phyloP scores from a whole-genome alignment of 1,140 invertebrate genomes.

The Drosophila quadrilineata region DNA sequence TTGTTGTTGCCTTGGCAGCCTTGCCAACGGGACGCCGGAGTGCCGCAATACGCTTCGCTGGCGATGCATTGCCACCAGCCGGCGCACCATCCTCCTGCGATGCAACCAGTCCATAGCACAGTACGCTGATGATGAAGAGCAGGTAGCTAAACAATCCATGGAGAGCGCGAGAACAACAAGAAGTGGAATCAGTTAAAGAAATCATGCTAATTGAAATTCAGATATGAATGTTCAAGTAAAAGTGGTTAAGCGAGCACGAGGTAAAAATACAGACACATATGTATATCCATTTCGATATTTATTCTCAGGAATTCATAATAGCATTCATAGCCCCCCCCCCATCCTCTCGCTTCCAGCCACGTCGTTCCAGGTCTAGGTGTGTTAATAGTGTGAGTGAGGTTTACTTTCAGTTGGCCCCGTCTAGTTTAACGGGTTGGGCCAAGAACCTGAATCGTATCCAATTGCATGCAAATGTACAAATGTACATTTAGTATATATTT shows the following conservation, averaged over 20 bases:
- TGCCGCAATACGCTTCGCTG: slow-evolving; percentile 66
- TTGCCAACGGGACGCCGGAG: slow-evolving; percentile 72
- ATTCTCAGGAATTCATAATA: no score
- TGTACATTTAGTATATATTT: no score
- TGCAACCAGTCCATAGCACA: slow-evolving; percentile 59
- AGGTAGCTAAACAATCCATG: slow-evolving; percentile 62
- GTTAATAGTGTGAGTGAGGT: slow-evolving; percentile 12
- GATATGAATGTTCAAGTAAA: no score
- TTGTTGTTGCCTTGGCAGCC: slow-evolving; percentile 59
- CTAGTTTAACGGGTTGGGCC: slow-evolving; percentile 56
- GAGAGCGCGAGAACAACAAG: not conserved
- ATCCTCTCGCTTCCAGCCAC: no score
- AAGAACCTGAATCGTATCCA: slow-evolving; percentile 59
- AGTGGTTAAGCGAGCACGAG: slow-evolving; percentile 19
- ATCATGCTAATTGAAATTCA: not conserved
- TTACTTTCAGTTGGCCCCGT: slow-evolving; percentile 23
- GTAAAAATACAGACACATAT: not conserved
- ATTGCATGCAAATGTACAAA: not conserved
- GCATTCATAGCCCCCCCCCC: not conserved
- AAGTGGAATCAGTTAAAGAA: not conserved
- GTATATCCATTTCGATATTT: no score
- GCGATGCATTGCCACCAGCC: slow-evolving; percentile 25
- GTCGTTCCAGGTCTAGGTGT: not conserved
- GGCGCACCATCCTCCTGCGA: slow-evolving; percentile 59
- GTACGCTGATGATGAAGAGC: slow-evolving; percentile 67